Percentiles rank a stretch among this genome's conserved stretches.
Conservation (phyloP, 1,140 invertebrate genomes). For the Macrocentrus cingulum region DNA sequence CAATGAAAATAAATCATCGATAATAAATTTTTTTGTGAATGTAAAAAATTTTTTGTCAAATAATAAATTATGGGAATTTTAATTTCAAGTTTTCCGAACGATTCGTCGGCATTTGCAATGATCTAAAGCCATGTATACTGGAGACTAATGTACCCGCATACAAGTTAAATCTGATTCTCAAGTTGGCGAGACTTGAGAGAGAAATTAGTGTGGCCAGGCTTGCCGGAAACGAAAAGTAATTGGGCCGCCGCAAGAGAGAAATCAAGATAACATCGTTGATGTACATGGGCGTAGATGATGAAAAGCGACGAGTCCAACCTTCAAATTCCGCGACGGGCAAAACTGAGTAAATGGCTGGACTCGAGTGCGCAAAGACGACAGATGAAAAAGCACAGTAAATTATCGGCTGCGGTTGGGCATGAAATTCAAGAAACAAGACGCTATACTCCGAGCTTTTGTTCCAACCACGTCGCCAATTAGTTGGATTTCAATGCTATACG, state of each 20-base stretch:
- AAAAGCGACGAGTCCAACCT: conserved; percentile 1
- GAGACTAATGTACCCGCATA: conserved; percentile 17
- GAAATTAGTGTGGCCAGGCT: conserved; percentile 7
- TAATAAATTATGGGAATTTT: too few species aligned
- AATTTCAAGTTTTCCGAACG: too few species aligned
- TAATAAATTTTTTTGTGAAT: too few species aligned
- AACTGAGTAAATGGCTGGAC: conserved; percentile 8
- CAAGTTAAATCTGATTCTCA: conserved; percentile 23
- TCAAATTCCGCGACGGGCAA: background rate
- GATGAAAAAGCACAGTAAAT: background rate
- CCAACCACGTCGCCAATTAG: too few species aligned
- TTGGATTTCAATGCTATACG: too few species aligned
- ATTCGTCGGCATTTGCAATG: background rate
- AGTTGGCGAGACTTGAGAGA: conserved; percentile 12
- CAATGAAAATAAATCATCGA: too few species aligned
- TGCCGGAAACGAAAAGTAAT: conserved; percentile 25
- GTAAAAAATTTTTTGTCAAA: too few species aligned
- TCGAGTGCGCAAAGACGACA: background rate
- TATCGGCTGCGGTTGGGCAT: too few species aligned
- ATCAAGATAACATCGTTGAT: conserved; percentile 18
- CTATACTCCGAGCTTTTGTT: background rate
- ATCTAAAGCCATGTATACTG: background rate
- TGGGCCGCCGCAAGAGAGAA: conserved; percentile 12
- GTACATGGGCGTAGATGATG: conserved; percentile 6
- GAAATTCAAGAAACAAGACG: too few species aligned